Evolutionary conservation across 2,888 invertebrate species (phyloP).

Genomic region (Sicus ferrugineus): DNA sequence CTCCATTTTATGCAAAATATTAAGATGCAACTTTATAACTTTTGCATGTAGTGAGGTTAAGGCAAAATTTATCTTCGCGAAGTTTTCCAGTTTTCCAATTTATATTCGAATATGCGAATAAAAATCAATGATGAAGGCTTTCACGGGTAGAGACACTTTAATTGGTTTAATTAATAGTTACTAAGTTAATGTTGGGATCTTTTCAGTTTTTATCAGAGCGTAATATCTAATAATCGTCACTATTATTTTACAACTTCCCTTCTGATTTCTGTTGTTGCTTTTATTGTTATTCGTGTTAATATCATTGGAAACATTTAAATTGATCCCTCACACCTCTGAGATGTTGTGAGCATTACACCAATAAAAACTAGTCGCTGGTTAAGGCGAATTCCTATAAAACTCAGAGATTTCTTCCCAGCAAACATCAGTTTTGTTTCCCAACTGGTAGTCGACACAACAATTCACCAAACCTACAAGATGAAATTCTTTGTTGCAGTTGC

Average conservation of each 20-base stretch:
- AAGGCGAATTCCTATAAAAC: neutral
- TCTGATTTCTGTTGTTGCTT: no score
- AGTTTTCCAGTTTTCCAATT: no score
- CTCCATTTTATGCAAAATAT: no score
- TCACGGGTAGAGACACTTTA: no score
- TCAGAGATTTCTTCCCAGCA: neutral
- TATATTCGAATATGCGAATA: no score
- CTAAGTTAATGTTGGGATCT: no score
- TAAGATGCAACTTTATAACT: no score
- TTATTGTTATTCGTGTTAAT: neutral
- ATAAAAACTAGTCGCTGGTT: neutral
- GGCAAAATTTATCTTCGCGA: no score
- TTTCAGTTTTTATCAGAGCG: neutral
- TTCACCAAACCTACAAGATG: neutral
- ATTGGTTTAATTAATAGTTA: no score
- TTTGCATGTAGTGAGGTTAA: no score
- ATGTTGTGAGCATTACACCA: neutral
- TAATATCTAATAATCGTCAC: neutral
- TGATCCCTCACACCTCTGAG: neutral
- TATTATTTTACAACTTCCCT: neutral
- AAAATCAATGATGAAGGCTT: no score
- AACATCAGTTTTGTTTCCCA: neutral
- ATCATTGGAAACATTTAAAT: neutral
- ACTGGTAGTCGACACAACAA: neutral
- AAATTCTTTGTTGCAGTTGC: constrained; percentile 1